Evolutionary conservation across 2,797 vertebrate species (phyloP).

Genomic region (Enteromius thamalakanensis): DNA sequence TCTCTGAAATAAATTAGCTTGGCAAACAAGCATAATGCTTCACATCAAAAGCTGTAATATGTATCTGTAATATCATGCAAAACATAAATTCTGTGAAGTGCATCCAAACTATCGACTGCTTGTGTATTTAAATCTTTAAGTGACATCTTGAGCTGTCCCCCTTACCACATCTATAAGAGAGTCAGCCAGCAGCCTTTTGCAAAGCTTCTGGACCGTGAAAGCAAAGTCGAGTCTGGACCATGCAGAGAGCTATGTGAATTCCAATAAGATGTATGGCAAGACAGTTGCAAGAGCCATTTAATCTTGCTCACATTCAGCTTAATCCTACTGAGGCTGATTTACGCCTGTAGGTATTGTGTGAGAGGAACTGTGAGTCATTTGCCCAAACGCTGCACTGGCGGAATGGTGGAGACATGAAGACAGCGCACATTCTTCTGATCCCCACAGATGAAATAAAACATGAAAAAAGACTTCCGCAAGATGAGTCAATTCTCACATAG

Average conservation of each 20-base stretch:
- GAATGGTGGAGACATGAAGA: conserved; percentile 39
- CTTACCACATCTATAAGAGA: conserved; percentile 2
- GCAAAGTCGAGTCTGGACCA: conserved; percentile 35
- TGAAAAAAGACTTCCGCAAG: conserved; percentile 48
- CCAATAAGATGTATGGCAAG: conserved; percentile 73
- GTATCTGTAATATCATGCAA: neutral
- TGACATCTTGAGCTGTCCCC: neutral
- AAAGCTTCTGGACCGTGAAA: conserved; percentile 42
- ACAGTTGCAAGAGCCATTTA: conserved; percentile 74
- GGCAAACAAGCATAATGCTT: neutral
- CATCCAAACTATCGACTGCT: neutral
- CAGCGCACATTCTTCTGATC: conserved; percentile 48
- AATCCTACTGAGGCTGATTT: conserved; percentile 71
- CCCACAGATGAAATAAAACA: conserved; percentile 33
- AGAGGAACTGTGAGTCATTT: conserved; percentile 69
- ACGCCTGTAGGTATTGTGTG: conserved; percentile 68
- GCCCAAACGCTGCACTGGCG: conserved; percentile 35
- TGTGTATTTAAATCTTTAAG: neutral
- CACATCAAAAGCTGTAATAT: neutral
- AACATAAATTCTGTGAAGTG: neutral
- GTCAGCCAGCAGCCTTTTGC: conserved; percentile 8
- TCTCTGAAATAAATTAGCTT: neutral
- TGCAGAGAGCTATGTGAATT: conserved; percentile 66
- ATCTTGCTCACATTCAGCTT: conserved; percentile 69
- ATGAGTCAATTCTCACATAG: conserved; percentile 58